A percentile compares a stretch with the other conserved stretches of the same genome.
phyloP scores from a whole-genome alignment of 2,797 vertebrate species.

The Prunella strophiata region DNA sequence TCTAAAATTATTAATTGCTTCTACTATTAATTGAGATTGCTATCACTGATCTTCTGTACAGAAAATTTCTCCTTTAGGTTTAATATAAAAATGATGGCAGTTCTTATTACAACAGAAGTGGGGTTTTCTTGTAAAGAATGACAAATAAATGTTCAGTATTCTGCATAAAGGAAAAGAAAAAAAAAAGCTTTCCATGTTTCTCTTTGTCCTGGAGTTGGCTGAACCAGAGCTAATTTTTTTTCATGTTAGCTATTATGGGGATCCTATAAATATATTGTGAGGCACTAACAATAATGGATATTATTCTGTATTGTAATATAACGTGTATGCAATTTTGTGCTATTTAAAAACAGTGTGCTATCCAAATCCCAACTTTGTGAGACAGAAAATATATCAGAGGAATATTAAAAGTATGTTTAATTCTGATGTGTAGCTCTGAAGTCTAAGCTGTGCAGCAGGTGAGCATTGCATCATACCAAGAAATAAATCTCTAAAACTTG shows the following conservation, averaged over 20 bases:
- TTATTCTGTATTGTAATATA: neutral
- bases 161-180: neutral
- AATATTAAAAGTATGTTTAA: neutral
- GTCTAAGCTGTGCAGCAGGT: neutral
- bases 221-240: neutral
- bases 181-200: neutral
- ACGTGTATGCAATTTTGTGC: neutral
- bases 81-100: neutral
- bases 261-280: neutral
- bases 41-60: neutral
- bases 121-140: accelerated
- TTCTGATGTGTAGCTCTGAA: neutral
- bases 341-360: neutral
- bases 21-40: neutral
- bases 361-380: neutral
- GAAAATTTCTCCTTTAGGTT: neutral
- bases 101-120: neutral
- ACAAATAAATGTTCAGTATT: neutral
- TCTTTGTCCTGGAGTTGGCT: neutral
- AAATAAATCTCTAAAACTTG: neutral
- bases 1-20: neutral
- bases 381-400: neutral
- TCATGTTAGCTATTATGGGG: neutral
- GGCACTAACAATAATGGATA: neutral
- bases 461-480: neutral